These are phyloP conservation scores for Heliangelus exortis DNA, from an alignment of 2,797 vertebrate genomes.

Conservation along the genomic window DNA sequence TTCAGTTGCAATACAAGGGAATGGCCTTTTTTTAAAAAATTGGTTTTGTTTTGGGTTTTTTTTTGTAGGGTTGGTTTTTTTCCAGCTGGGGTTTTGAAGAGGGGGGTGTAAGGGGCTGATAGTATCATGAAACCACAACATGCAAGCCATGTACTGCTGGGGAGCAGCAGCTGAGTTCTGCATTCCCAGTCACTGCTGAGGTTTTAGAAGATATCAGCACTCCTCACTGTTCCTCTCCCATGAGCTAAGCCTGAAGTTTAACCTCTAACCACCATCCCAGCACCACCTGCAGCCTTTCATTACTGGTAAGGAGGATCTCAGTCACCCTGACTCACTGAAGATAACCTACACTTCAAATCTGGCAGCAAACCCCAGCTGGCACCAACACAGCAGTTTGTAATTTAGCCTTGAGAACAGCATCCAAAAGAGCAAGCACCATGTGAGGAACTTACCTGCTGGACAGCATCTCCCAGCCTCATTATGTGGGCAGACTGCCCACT, in stretches of 20 bases:
- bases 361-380: neutral
- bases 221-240: neutral
- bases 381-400: neutral
- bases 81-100: accelerated
- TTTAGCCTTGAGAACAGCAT: accelerated
- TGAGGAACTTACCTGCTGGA: slow-evolving; percentile 87
- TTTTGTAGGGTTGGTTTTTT: neutral
- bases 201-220: neutral
- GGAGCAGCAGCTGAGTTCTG: neutral
- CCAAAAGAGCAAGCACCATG: neutral
- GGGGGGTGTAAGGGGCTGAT: accelerated
- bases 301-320: neutral
- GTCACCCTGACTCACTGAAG: neutral
- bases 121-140: neutral
- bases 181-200: neutral
- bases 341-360: neutral
- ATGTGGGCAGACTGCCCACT: slow-evolving; percentile 93
- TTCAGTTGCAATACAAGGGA: neutral
- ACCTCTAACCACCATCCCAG: neutral
- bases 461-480: slow-evolving; percentile 93
- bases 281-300: neutral
- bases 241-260: neutral
- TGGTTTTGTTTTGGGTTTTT: neutral
- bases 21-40: no score
- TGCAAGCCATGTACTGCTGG: accelerated